A percentile compares a stretch with the other conserved stretches of the same genome.
These are phyloP conservation scores for Calypte anna DNA, from an alignment of 2,113 vertebrate species.

Conservation along the genomic window DNA sequence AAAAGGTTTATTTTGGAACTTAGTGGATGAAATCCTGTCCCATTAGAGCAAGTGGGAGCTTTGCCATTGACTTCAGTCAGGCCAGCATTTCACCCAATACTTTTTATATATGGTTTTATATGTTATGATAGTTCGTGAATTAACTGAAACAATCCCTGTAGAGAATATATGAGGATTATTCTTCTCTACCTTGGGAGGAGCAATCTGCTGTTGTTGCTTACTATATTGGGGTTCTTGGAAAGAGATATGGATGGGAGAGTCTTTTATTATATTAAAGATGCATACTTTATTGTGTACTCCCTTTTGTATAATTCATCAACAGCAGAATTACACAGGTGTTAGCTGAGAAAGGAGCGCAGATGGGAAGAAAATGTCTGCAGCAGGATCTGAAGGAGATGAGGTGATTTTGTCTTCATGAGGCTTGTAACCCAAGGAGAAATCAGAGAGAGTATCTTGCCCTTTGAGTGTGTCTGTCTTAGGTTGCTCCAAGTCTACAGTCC, in stretches of 20 bases:
- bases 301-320: not conserved
- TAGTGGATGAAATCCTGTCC: slow-evolving; percentile 14
- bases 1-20: slow-evolving; percentile 36
- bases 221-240: not conserved
- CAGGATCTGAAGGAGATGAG: not conserved
- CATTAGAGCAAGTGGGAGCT: slow-evolving; percentile 1
- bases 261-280: not conserved
- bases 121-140: slow-evolving; percentile 19
- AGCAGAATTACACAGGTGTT: not conserved
- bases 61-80: slow-evolving; percentile 30
- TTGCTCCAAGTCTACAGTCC: not conserved
- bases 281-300: not conserved
- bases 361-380: slow-evolving; percentile 15
- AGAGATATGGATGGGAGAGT: not conserved
- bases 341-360: not conserved
- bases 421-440: not conserved
- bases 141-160: not conserved
- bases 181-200: not conserved
- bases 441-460: not conserved
- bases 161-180: not conserved
- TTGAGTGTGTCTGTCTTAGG: not conserved
- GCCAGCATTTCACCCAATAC: not conserved
- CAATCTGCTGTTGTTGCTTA: not conserved
- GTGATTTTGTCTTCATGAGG: not conserved
- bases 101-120: slow-evolving; percentile 16